phyloP scores from a whole-genome alignment of 2,113 vertebrate species.

The Danionella cerebrum region DNA sequence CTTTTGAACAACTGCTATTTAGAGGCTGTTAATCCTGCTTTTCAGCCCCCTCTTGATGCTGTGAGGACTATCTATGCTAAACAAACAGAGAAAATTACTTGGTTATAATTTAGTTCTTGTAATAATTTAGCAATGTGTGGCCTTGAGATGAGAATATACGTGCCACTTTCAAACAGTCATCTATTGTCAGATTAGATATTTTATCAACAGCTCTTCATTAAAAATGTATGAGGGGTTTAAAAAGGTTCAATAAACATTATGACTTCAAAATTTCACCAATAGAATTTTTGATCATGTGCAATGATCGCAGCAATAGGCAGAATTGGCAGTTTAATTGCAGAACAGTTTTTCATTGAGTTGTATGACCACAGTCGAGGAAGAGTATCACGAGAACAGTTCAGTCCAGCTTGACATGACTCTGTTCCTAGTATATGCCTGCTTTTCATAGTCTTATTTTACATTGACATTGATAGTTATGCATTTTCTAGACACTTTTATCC shows the following conservation, averaged over 20 bases:
- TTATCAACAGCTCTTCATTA: not conserved
- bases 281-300: too few species aligned
- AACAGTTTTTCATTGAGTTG: too few species aligned
- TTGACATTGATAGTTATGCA: too few species aligned
- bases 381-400: too few species aligned
- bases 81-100: conserved; percentile 23
- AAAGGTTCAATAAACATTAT: not conserved
- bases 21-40: conserved; percentile 35
- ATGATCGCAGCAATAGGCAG: too few species aligned
- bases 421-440: too few species aligned
- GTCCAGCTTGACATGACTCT: too few species aligned
- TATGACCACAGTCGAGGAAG: too few species aligned
- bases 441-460: too few species aligned
- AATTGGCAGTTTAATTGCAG: too few species aligned
- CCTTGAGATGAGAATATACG: not conserved
- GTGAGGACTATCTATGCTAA: conserved; percentile 17
- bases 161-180: not conserved
- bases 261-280: too few species aligned
- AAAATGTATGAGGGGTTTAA: not conserved
- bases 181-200: not conserved
- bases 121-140: conserved; percentile 17
- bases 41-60: conserved; percentile 27
- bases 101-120: conserved; percentile 30
- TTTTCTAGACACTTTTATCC: too few species aligned
- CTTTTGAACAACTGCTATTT: conserved; percentile 40